Conservation (phyloP, 2,888 invertebrate species). For the Philaethria dido region DNA sequence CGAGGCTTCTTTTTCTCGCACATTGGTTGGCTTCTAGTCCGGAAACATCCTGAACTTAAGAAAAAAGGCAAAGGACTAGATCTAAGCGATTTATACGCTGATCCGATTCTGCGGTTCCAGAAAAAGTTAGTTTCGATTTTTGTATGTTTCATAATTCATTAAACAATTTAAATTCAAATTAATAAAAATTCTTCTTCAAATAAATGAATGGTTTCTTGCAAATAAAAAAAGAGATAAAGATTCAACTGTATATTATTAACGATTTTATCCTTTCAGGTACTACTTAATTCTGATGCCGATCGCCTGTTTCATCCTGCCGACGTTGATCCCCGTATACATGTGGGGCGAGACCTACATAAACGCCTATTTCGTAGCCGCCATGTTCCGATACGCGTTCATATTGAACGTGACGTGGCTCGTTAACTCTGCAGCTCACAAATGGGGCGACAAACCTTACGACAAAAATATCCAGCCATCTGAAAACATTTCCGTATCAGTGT, state of each 20-base stretch:
- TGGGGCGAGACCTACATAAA: conserved; percentile 90
- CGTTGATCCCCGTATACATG: conserved; percentile 88
- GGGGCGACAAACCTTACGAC: conserved; percentile 90
- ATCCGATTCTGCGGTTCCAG: conserved; percentile 94
- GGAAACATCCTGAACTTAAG: conserved; percentile 95
- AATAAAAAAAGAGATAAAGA: too few relatives aligned
- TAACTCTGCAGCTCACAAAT: conserved; percentile 94
- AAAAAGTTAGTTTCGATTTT: conserved; percentile 86
- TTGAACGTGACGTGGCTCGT: conserved; percentile 96
- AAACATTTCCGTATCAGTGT: conserved; percentile 86
- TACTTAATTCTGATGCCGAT: conserved; percentile 90
- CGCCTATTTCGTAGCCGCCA: conserved; percentile 87
- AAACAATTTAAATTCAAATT: too few relatives aligned
- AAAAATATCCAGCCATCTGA: conserved; percentile 89
- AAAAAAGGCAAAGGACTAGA: conserved; percentile 94
- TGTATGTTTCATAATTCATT: background rate
- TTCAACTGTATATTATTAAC: too few relatives aligned
- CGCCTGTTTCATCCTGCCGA: conserved; percentile 90
- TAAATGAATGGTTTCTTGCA: too few relatives aligned
- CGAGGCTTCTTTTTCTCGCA: conserved; percentile 98
- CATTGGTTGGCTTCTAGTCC: conserved; percentile 95
- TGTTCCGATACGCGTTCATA: conserved; percentile 91
- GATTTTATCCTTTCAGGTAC: conserved; percentile 77
- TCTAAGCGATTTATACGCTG: conserved; percentile 91
- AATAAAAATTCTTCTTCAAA: too few relatives aligned